phyloP scores from a whole-genome alignment of 2,888 invertebrate species.

The Liopterus haemorrhoidalis region DNA sequence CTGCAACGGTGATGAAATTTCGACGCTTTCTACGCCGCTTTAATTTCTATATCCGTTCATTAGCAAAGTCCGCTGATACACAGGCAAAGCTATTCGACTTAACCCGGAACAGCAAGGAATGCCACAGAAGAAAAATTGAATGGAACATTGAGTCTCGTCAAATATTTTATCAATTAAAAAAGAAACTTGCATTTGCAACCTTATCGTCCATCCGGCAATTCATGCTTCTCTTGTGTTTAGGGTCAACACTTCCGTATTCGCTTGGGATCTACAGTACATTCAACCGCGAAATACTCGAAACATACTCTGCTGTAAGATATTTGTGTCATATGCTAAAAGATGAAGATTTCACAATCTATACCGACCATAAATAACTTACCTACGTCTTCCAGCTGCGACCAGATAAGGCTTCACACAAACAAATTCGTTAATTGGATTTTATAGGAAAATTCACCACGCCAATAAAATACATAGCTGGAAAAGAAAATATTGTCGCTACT shows the following conservation, averaged over 20 bases:
- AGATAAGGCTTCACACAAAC: slow-evolving; percentile 38
- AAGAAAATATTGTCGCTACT: slow-evolving; percentile 39
- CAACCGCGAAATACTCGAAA: slow-evolving; percentile 29
- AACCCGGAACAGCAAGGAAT: too few relatives aligned
- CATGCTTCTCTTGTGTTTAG: too few relatives aligned
- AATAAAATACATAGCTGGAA: slow-evolving; percentile 37
- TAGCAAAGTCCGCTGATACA: slow-evolving; percentile 21
- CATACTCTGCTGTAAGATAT: slow-evolving; percentile 36
- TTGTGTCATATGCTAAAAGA: slow-evolving; percentile 40
- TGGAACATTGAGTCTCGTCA: too few relatives aligned
- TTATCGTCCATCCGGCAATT: too few relatives aligned
- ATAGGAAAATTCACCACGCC: slow-evolving; percentile 40
- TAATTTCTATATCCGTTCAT: slow-evolving; percentile 23
- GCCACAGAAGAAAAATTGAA: too few relatives aligned
- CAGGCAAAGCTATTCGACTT: too few relatives aligned
- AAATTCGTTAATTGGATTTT: slow-evolving; percentile 37
- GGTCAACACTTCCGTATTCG: slow-evolving; percentile 39
- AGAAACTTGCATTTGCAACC: too few relatives aligned
- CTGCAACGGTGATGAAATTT: slow-evolving; percentile 20
- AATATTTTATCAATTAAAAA: too few relatives aligned
- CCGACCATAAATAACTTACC: slow-evolving; percentile 38
- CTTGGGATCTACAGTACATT: slow-evolving; percentile 30
- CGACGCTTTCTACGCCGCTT: slow-evolving; percentile 24
- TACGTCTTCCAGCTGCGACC: slow-evolving; percentile 35
- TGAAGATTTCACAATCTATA: slow-evolving; percentile 22